Conservation (phyloP, 2,113 vertebrate genomes). For the Clinocottus analis region DNA sequence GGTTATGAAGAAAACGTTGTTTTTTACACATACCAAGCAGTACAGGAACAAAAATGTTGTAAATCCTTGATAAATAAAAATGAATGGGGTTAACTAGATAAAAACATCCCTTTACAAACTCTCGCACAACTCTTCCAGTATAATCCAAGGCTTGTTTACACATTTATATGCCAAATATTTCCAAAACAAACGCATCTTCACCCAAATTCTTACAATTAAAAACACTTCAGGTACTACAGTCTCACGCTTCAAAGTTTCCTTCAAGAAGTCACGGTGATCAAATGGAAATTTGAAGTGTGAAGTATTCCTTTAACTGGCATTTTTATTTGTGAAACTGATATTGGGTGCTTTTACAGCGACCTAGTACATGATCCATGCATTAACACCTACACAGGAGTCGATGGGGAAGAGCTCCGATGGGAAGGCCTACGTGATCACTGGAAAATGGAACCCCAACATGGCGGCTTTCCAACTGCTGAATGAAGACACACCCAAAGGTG, state of each 20-base stretch:
- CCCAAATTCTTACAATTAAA: background rate
- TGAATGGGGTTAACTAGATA: background rate
- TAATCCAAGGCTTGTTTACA: background rate
- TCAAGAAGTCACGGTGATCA: background rate
- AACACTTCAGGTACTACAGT: background rate
- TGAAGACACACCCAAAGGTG: conserved; percentile 98
- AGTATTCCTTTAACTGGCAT: background rate
- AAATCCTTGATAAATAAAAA: background rate
- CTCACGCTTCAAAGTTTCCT: background rate
- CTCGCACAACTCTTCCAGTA: background rate
- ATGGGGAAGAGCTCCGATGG: conserved; percentile 96
- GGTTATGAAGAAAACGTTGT: background rate
- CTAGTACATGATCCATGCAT: background rate
- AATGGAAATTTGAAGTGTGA: background rate
- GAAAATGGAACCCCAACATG: conserved; percentile 94
- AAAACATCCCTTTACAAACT: background rate
- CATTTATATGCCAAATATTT: background rate
- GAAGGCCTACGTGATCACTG: conserved; percentile 95
- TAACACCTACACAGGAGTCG: conserved; percentile 85
- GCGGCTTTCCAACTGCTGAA: conserved; percentile 91
- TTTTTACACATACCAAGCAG: background rate
- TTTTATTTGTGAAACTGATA: background rate
- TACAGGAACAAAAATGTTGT: background rate
- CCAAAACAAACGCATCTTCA: background rate
- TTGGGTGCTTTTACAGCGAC: background rate